Evolutionary conservation across 1,140 invertebrate genomes (phyloP).

Genomic region (Chionoecetes opilio): DNA sequence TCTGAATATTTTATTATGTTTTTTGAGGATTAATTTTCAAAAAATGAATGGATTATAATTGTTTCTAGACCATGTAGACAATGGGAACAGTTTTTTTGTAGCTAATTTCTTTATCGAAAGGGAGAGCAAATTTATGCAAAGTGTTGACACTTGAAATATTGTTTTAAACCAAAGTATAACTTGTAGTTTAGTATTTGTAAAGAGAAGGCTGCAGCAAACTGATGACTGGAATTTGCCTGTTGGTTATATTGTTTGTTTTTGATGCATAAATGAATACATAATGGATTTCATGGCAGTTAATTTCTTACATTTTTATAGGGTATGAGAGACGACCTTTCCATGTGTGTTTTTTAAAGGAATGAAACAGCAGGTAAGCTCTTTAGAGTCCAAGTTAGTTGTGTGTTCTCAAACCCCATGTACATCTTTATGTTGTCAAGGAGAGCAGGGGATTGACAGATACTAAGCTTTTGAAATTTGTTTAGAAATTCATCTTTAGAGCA

Average conservation of each 20-base stretch:
- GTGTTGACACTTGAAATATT: slow-evolving; percentile 1
- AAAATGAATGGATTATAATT: background rate
- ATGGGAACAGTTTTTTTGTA: slow-evolving; percentile 8
- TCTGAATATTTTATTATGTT: background rate
- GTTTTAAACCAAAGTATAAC: slow-evolving; percentile 13
- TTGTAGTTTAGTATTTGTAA: background rate
- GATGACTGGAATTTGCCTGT: background rate
- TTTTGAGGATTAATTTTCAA: background rate
- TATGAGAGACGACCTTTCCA: background rate
- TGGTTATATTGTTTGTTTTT: slow-evolving; percentile 46
- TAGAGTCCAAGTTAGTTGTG: background rate
- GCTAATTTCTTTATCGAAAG: background rate
- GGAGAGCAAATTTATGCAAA: background rate
- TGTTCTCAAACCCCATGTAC: background rate
- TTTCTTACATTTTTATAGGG: slow-evolving; percentile 57
- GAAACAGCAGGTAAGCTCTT: background rate
- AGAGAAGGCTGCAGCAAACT: background rate
- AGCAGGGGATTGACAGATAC: background rate
- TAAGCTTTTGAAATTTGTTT: background rate
- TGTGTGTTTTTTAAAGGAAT: slow-evolving; percentile 39
- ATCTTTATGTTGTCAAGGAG: slow-evolving; percentile 4
- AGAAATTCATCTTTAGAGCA: background rate
- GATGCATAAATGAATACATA: slow-evolving; percentile 36
- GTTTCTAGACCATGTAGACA: background rate
- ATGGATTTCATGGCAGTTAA: slow-evolving; percentile 11